A percentile compares a stretch with the other conserved stretches of the same genome.
Evolutionary conservation across 2,797 vertebrate species (phyloP).

Genomic region (Sebastes hubbsi): DNA sequence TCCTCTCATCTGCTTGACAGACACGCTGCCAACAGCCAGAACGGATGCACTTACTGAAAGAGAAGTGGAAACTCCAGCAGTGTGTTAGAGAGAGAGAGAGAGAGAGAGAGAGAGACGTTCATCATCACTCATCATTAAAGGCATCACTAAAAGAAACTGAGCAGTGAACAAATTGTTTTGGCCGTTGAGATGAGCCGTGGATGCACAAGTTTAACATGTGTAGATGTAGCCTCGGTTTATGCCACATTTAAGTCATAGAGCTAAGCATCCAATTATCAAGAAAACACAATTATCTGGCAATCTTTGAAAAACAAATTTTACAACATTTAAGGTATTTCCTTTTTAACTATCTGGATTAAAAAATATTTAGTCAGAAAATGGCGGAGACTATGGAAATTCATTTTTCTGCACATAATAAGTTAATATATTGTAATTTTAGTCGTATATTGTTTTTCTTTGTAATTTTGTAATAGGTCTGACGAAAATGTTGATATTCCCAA

Average conservation of each 20-base stretch:
- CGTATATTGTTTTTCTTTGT: too few species aligned
- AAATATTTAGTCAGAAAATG: neutral
- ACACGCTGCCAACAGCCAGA: conserved; percentile 31
- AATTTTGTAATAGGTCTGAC: too few species aligned
- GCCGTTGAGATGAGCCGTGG: neutral
- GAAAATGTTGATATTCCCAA: too few species aligned
- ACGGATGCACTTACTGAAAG: conserved; percentile 28
- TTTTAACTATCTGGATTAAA: neutral
- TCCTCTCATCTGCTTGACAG: conserved; percentile 68
- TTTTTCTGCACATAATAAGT: too few species aligned
- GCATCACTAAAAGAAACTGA: neutral
- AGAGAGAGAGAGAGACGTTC: too few species aligned
- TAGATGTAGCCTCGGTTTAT: neutral
- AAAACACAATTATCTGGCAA: neutral
- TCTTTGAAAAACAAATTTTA: neutral
- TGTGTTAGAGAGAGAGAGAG: neutral
- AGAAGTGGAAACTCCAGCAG: conserved; percentile 10
- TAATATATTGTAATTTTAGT: too few species aligned
- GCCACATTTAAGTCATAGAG: neutral
- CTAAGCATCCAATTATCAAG: neutral
- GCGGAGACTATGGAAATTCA: rapidly evolving
- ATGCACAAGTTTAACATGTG: neutral
- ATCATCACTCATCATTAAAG: neutral
- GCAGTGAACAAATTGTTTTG: neutral
- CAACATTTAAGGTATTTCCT: neutral